These are phyloP conservation scores for Tetranychus cinnabarinus DNA, from an alignment of 1,140 invertebrate species.

Conservation along the genomic window DNA sequence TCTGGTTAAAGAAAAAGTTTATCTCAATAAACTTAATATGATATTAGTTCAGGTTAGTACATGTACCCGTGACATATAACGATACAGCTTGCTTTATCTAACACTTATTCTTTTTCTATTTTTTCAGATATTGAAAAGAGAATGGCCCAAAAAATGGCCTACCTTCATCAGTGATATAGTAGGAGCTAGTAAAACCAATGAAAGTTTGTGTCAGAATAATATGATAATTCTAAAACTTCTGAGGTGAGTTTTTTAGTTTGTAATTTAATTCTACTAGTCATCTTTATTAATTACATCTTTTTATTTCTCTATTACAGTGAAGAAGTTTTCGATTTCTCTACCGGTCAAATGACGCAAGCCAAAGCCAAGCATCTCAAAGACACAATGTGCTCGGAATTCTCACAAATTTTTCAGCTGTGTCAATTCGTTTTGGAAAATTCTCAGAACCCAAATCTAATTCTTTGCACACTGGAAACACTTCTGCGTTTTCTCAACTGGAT, in stretches of 20 bases:
- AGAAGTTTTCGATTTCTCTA: slow-evolving; percentile 97
- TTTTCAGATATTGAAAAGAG: slow-evolving; percentile 80
- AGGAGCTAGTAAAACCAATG: slow-evolving; percentile 92
- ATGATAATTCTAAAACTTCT: slow-evolving; percentile 93
- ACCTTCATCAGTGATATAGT: slow-evolving; percentile 97
- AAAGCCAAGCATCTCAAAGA: slow-evolving; percentile 98
- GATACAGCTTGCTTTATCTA: too few relatives aligned
- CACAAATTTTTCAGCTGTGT: slow-evolving; percentile 89
- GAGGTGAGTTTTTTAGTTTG: slow-evolving; percentile 23
- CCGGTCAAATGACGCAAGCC: slow-evolving; percentile 90
- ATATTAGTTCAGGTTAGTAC: slow-evolving; percentile 64
- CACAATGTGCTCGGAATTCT: slow-evolving; percentile 98
- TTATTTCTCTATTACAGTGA: slow-evolving; percentile 35
- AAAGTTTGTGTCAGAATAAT: slow-evolving; percentile 96
- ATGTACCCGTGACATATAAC: neutral
- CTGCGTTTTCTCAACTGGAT: slow-evolving; percentile 98
- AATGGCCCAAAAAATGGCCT: slow-evolving; percentile 99
- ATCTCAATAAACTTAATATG: slow-evolving; percentile 95
- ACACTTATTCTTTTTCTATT: neutral
- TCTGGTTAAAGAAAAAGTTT: slow-evolving; percentile 81
- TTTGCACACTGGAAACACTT: slow-evolving; percentile 81
- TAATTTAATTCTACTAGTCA: neutral
- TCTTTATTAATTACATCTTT: neutral
- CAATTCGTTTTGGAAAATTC: slow-evolving; percentile 95
- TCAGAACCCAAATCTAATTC: slow-evolving; percentile 77